Evolutionary conservation across 2,113 vertebrate species (phyloP), one percentile per base, ranked within the genome.

Genomic region (Microtus oregoni): DNA sequence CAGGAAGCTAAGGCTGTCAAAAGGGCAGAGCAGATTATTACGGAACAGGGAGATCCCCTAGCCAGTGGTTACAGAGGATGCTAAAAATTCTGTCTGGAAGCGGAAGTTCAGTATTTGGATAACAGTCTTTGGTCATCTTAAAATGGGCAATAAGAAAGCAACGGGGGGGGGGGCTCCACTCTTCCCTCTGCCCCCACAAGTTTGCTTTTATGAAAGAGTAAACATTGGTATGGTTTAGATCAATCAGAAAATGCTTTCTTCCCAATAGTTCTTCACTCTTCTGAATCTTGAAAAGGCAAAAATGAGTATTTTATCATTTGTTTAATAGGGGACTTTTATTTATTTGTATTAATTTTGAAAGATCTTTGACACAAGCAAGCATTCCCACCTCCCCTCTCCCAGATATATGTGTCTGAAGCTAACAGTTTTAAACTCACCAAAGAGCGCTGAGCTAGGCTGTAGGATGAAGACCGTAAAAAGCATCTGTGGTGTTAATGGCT

Each of bases 401-500:
- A 82, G 79, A 90, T 58, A 32, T 22, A 38, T 63, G 35, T 93
- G 41, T 91, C 94, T 95, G 89, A 87, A 96, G 67, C 67, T 83
- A 92, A 90, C 47, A 20, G 13, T 81, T 94, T 94, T 58, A 65
- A 93, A 95, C 52, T 95, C 94, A 88, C 87, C 67, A 78, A 82
- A 86, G 85, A 52, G 6, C 2, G 3, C 79, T 88, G 91, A 92
- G 86, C 70, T 55, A 22, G 67, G 75, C 83, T 65, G 8, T 85
- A 63, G 28, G 55, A 20, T 28, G 3, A 55, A 82, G 79, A 67
- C 68, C 47, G 52, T 95, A 72, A 92, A 95, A 95, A 32, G 63
- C 94, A 96, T 89, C 90, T 94, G 88, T 81, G 50, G 82, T 89
- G 86, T 95, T 97, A 97, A 98, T 77, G 93, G 86, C 90, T 76